Base-by-base conservation (phyloP, 2,797 vertebrate species). In the Pseudomugil tenellus region DNA sequence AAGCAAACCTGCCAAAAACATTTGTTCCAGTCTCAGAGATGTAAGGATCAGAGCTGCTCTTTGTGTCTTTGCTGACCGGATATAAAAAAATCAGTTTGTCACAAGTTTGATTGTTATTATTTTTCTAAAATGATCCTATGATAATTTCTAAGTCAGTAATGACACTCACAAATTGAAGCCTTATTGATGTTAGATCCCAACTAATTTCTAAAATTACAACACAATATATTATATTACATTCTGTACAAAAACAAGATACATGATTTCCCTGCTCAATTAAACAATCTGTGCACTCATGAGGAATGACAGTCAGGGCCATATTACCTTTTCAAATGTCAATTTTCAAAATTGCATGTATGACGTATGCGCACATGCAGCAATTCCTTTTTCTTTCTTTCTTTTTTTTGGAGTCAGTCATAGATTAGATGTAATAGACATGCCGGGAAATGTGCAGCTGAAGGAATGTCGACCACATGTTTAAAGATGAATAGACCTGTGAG, bases 381-480 rank as follows among this genome's bases (percentile, higher is more conserved):
- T 80, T 29, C 53, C n/a, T 73, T 84, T 70, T 48, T 28, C 83
- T 67, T 81, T 26, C 29, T 32, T 84, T 67, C 58, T n/a, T 77
- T 84, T 89, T 88, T 92, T 89, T 81, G 71, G 76, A 86, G 68
- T 82, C 86, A 91, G 84, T 90, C 87, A 89, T 81, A 91, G 91
- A 92, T 92, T 93, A 93, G 86, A 89, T 89, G 89, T 94, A 94
- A 94, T 94, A 90, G 93, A 92, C 87, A 63, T 94, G 91, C 94
- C 92, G 92, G 93, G 93, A 94, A 94, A 94, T 91, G 89, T 89
- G 85, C 87, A 86, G 90, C 89, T 80, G 82, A 69, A 87, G 91
- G 93, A 94, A 94, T 94, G 92, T 91, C 88, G 79, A 92, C 91
- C 94, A 94, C 93, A 94, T 93, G 94, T 94, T 93, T 87, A 76